phyloP scores from a whole-genome alignment of 2,797 vertebrate species.

The Micrastur ruficollis region DNA sequence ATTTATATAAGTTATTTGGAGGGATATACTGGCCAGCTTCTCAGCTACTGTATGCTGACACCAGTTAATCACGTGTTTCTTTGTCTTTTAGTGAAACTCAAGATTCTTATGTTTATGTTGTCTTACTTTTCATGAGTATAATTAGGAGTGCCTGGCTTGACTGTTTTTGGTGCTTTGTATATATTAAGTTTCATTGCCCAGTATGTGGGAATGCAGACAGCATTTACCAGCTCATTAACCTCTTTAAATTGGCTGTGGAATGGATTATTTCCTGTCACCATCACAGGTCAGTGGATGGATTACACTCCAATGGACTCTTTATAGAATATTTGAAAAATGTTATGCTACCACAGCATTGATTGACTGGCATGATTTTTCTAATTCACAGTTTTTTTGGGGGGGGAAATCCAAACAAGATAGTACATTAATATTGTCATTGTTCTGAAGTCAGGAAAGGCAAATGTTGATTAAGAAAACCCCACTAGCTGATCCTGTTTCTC shows the following conservation, averaged over 20 bases:
- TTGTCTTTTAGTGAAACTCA: slow-evolving; percentile 8
- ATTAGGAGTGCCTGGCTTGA: background rate
- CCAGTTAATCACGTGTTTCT: background rate
- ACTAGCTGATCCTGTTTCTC: background rate
- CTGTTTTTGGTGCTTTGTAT: background rate
- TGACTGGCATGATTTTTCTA: background rate
- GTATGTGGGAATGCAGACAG: slow-evolving; percentile 28
- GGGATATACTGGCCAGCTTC: background rate
- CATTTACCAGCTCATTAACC: slow-evolving; percentile 59
- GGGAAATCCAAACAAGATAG: background rate
- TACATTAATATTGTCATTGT: background rate
- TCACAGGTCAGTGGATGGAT: background rate
- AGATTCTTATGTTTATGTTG: background rate
- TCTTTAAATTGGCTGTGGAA: slow-evolving; percentile 20
- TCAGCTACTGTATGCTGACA: background rate
- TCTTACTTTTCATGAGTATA: slow-evolving; percentile 18
- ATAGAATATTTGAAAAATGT: background rate
- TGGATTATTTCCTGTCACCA: slow-evolving; percentile 31
- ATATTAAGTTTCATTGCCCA: slow-evolving; percentile 40
- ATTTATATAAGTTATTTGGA: background rate
- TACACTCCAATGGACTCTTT: background rate
- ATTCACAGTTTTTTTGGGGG: accelerated
- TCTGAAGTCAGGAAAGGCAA: background rate
- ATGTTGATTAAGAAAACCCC: background rate
- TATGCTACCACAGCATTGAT: background rate